Evolutionary conservation across 2,113 vertebrate genomes (phyloP).

Genomic region (Mesocricetus auratus): DNA sequence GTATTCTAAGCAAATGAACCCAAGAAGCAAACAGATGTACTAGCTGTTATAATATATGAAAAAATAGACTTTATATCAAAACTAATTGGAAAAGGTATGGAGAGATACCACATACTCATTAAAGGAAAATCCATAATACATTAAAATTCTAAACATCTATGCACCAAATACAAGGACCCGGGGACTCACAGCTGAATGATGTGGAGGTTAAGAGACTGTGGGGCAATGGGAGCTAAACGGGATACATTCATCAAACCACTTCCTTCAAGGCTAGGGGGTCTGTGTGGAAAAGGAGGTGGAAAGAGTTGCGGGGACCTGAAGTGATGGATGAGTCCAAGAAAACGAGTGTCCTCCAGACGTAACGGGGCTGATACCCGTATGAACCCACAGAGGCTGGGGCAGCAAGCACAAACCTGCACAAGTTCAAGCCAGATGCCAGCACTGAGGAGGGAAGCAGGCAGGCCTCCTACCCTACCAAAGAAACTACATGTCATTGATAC

Average conservation of each 20-base stretch:
- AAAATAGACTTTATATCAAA: neutral
- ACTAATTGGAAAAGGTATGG: neutral
- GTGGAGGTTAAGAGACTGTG: neutral
- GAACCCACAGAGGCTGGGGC: neutral
- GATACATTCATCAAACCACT: neutral
- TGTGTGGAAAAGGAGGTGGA: neutral
- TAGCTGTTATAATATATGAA: neutral
- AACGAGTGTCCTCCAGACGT: neutral
- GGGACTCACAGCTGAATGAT: neutral
- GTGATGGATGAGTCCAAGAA: neutral
- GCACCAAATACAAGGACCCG: neutral
- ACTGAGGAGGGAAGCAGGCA: neutral
- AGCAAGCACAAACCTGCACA: neutral
- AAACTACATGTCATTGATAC: neutral
- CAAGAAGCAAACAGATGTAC: neutral
- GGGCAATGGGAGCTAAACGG: neutral
- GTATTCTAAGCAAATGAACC: neutral
- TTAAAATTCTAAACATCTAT: neutral
- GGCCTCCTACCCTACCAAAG: neutral
- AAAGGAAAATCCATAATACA: neutral
- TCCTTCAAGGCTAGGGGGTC: no score
- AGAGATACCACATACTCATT: neutral
- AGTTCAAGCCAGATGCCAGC: neutral
- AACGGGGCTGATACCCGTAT: neutral
- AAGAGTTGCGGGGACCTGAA: no score